Percentiles rank a stretch among this genome's conserved stretches.
These are phyloP conservation scores for Anthophora plumipes DNA, from an alignment of 2,888 invertebrate species.

Conservation along the genomic window DNA sequence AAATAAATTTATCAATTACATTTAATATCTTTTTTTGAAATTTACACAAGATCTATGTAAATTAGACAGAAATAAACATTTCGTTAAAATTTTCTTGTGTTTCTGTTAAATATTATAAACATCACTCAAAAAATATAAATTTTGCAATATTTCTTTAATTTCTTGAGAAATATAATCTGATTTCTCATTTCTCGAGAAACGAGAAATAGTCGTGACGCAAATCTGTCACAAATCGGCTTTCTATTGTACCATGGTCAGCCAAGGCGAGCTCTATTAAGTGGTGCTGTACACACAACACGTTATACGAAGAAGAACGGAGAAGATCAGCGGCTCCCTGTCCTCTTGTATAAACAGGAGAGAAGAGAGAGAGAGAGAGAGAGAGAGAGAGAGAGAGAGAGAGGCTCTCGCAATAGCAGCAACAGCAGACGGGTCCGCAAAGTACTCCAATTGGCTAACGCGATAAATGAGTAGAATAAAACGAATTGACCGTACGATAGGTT, in stretches of 20 bases:
- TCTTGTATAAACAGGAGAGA: not conserved
- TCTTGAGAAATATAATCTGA: too few species aligned
- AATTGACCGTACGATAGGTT: constrained; percentile 71
- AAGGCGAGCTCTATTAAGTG: constrained; percentile 4
- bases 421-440: constrained; percentile 49
- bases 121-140: too few species aligned
- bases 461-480: constrained; percentile 73
- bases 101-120: too few species aligned
- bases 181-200: too few species aligned
- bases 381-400: not conserved
- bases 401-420: not conserved
- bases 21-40: too few species aligned
- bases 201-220: not conserved
- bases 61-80: too few species aligned
- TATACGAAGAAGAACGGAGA: not conserved
- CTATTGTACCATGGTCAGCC: not conserved
- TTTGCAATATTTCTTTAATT: too few species aligned
- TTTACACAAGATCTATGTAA: too few species aligned
- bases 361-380: not conserved
- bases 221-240: not conserved
- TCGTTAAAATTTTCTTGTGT: too few species aligned
- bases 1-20: too few species aligned
- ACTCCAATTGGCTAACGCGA: constrained; percentile 75
- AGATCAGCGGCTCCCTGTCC: constrained; percentile 14
- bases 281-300: constrained; percentile 1